Conservation (phyloP, 2,113 vertebrate genomes). For the Zosterops lateralis region DNA sequence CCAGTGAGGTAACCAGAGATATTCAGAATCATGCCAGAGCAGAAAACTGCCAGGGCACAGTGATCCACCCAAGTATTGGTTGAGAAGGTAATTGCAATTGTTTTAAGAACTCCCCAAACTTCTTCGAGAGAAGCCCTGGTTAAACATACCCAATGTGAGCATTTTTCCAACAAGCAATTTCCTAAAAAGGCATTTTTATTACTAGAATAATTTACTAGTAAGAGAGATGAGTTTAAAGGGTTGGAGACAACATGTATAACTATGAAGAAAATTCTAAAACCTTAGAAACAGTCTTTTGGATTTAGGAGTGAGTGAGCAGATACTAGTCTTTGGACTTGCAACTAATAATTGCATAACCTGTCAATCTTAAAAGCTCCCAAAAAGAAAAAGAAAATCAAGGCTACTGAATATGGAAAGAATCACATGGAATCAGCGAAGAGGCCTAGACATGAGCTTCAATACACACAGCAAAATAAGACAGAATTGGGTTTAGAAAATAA, state of each 20-base stretch:
- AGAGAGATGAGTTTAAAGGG: not conserved
- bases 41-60: not conserved
- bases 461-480: constrained; percentile 11
- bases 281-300: not conserved
- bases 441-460: not conserved
- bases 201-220: not conserved
- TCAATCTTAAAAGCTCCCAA: not conserved
- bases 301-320: not conserved
- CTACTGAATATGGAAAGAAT: not conserved
- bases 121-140: not conserved
- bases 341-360: not conserved
- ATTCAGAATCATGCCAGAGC: not conserved
- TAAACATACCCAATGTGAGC: not conserved
- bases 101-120: not conserved
- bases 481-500: constrained; percentile 13
- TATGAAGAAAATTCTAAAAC: not conserved
- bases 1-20: not conserved
- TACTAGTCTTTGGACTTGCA: not conserved
- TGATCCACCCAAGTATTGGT: not conserved
- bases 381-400: not conserved
- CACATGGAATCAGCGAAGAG: not conserved
- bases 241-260: not conserved
- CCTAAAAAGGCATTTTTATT: not conserved
- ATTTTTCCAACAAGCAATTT: not conserved
- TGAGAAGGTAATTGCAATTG: not conserved